A percentile compares a stretch with the other conserved stretches of the same genome.
phyloP scores from a whole-genome alignment of 2,888 invertebrate genomes.

The Elegia similella region DNA sequence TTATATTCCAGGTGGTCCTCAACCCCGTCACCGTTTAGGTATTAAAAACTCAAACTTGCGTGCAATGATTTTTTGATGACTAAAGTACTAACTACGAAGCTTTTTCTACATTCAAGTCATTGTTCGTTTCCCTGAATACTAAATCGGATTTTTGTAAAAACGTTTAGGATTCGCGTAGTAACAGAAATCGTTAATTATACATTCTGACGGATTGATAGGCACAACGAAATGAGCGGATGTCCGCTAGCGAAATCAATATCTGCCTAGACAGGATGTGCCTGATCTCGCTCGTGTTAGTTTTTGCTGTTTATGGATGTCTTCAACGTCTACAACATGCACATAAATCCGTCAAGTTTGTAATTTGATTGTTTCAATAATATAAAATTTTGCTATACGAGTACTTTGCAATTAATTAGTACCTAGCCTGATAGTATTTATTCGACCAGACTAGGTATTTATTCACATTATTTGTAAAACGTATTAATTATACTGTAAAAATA shows the following conservation, averaged over 20 bases:
- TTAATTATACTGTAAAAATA: not conserved
- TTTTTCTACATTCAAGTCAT: too few relatives aligned
- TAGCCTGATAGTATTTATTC: not conserved
- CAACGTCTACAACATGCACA: not conserved
- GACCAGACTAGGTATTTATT: not conserved
- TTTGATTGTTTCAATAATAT: too few relatives aligned
- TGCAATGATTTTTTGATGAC: too few relatives aligned
- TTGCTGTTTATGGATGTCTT: not conserved
- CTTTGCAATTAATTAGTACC: not conserved
- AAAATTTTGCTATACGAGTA: too few relatives aligned
- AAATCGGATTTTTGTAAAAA: not conserved
- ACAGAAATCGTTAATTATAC: not conserved
- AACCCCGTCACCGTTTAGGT: too few relatives aligned
- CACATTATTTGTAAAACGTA: not conserved
- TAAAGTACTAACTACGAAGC: too few relatives aligned
- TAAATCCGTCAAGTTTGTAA: not conserved
- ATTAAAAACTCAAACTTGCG: too few relatives aligned
- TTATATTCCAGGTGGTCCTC: too few relatives aligned
- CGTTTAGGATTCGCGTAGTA: not conserved
- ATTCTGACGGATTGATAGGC: not conserved
- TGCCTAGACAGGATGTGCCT: constrained; percentile 10
- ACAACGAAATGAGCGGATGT: constrained; percentile 9
- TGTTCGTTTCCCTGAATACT: not conserved
- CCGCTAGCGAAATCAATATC: constrained; percentile 12
- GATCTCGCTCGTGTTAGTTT: constrained; percentile 2